These are phyloP conservation scores for Phalacrocorax aristotelis DNA, from an alignment of 2,113 vertebrate genomes.

Conservation along the genomic window DNA sequence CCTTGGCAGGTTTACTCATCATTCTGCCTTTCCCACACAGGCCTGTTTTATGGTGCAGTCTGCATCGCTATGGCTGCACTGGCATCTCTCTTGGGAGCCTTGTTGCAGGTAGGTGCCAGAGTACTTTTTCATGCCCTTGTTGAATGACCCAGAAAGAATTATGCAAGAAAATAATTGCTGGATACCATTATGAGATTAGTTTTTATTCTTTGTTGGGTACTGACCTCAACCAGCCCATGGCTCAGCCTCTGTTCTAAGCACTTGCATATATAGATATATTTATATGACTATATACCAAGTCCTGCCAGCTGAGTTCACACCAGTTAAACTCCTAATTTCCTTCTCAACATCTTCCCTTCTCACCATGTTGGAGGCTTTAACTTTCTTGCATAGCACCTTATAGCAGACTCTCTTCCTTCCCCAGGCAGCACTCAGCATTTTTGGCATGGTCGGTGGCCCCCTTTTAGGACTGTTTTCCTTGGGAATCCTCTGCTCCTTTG, in stretches of 20 bases:
- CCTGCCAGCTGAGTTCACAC: not conserved
- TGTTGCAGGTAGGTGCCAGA: slow-evolving; percentile 85
- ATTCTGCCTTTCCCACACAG: slow-evolving; percentile 61
- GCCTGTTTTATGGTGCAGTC: slow-evolving; percentile 86
- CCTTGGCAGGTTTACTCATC: not conserved
- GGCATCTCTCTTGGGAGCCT: slow-evolving; percentile 85
- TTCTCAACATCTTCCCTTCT: not conserved
- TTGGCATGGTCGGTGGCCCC: slow-evolving; percentile 94
- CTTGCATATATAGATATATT: not conserved
- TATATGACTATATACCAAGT: not conserved
- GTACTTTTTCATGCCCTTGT: not conserved
- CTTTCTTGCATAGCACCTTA: not conserved
- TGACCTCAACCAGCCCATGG: not conserved
- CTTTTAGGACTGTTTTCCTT: slow-evolving; percentile 89
- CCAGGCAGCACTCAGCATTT: slow-evolving; percentile 92
- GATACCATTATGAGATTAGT: not conserved
- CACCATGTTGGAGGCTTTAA: not conserved
- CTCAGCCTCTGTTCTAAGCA: not conserved
- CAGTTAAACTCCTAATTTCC: not conserved
- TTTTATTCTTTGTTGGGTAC: not conserved
- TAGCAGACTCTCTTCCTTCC: slow-evolving; percentile 1
- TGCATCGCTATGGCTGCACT: slow-evolving; percentile 95
- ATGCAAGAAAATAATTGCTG: not conserved
- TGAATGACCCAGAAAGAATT: not conserved
- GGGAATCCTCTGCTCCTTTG: slow-evolving; percentile 89